Conservation (phyloP, 2,113 vertebrate species). For the Cavia porcellus region DNA sequence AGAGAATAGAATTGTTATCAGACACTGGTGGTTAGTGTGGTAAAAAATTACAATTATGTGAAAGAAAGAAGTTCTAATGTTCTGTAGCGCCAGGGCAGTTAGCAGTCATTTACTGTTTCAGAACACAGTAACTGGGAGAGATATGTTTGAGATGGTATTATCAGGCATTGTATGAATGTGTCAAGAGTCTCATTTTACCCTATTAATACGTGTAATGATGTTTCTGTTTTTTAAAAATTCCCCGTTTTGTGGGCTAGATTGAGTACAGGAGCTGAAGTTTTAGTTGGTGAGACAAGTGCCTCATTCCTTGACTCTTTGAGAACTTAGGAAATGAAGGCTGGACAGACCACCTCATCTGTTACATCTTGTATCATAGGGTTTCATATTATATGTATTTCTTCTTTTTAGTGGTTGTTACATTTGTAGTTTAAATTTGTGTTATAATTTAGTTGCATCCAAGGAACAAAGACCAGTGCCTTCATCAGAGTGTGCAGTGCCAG, state of each 20-base stretch:
- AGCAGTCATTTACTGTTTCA: neutral
- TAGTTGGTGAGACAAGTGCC: neutral
- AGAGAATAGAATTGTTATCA: neutral
- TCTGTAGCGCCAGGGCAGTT: neutral
- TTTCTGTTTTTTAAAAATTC: neutral
- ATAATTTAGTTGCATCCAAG: neutral
- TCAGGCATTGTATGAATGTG: neutral
- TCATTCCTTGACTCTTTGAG: conserved; percentile 13
- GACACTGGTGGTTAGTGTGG: neutral
- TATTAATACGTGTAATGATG: neutral
- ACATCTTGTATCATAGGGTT: neutral
- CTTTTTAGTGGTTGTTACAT: neutral
- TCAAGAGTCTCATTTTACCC: neutral
- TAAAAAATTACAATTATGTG: neutral
- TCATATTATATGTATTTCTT: neutral
- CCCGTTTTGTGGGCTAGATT: neutral
- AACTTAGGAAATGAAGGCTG: neutral
- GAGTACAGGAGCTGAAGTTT: neutral
- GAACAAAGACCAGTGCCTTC: neutral
- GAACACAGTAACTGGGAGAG: neutral
- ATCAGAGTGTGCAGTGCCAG: neutral
- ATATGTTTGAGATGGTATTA: neutral
- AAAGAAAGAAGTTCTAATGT: neutral
- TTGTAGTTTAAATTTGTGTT: neutral
- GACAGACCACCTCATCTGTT: neutral